Conservation (phyloP, 2,888 invertebrate species). For the Dicyrtomina minuta region DNA sequence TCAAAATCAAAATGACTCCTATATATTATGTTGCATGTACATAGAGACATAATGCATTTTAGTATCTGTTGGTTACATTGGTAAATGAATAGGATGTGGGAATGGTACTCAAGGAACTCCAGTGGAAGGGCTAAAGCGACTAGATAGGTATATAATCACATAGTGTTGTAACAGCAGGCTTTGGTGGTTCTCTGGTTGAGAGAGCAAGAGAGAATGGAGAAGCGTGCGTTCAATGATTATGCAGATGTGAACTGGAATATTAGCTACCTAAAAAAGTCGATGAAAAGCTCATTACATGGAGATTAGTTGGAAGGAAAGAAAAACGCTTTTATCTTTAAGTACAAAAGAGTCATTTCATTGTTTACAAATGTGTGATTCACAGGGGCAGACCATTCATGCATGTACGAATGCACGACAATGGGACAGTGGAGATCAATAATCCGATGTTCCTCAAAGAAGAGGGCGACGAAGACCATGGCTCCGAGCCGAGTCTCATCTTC, state of each 20-base stretch:
- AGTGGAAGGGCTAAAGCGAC: no score
- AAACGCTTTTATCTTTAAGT: conserved; percentile 21
- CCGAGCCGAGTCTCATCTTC: conserved; percentile 60
- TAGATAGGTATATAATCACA: no score
- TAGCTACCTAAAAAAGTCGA: conserved; percentile 11
- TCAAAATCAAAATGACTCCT: no score
- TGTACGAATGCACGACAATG: conserved; percentile 75
- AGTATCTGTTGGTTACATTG: conserved; percentile 5
- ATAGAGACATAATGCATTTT: neutral
- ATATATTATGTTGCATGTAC: no score
- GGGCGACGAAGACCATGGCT: conserved; percentile 56
- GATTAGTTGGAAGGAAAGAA: conserved; percentile 20
- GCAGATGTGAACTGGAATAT: neutral
- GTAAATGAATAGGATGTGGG: neutral
- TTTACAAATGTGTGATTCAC: conserved; percentile 45
- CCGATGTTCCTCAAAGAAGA: conserved; percentile 78
- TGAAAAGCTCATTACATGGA: conserved; percentile 20
- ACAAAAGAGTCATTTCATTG: conserved; percentile 5
- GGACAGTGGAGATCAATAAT: conserved; percentile 74
- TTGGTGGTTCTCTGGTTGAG: no score
- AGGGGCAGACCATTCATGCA: conserved; percentile 73
- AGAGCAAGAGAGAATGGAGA: no score
- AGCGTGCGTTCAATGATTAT: no score
- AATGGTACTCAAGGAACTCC: no score
- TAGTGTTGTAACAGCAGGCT: no score